A percentile compares a stretch with the other conserved stretches of the same genome.
Conservation (phyloP, 2,797 vertebrate species). For the Morus bassanus region DNA sequence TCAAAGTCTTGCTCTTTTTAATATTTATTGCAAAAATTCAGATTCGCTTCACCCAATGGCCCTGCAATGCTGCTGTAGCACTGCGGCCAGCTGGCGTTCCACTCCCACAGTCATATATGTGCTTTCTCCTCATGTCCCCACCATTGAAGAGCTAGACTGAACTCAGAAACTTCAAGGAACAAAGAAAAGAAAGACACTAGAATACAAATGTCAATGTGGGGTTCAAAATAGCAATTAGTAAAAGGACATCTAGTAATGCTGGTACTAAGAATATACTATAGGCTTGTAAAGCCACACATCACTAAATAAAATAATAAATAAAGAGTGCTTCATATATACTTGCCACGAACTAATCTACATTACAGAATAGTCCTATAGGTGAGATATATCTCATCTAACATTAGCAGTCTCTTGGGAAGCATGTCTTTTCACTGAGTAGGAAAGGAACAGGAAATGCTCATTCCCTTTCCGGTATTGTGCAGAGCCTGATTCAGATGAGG, state of each 20-base stretch:
- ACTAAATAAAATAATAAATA: not conserved
- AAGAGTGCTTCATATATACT: not conserved
- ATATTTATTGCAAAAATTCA: slow-evolving; percentile 33
- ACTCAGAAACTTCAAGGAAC: not conserved
- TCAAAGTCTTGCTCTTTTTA: not conserved
- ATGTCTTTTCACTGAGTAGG: not conserved
- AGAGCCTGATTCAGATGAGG: slow-evolving; percentile 20
- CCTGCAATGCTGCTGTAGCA: not conserved
- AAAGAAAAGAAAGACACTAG: not conserved
- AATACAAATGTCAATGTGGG: not conserved
- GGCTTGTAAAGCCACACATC: not conserved
- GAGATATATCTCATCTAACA: not conserved
- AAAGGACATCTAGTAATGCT: not conserved
- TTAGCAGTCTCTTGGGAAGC: not conserved
- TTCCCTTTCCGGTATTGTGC: not conserved
- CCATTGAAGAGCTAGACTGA: not conserved
- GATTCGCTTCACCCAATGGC: not conserved
- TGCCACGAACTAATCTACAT: not conserved
- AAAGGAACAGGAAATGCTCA: slow-evolving; percentile 1
- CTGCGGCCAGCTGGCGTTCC: not conserved
- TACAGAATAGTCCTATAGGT: not conserved
- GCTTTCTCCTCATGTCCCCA: not conserved
- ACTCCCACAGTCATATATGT: not conserved
- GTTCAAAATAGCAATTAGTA: not conserved
- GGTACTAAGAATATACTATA: no score